Conservation (phyloP, 2,797 vertebrate genomes). For the Hafferia zeledoni region DNA sequence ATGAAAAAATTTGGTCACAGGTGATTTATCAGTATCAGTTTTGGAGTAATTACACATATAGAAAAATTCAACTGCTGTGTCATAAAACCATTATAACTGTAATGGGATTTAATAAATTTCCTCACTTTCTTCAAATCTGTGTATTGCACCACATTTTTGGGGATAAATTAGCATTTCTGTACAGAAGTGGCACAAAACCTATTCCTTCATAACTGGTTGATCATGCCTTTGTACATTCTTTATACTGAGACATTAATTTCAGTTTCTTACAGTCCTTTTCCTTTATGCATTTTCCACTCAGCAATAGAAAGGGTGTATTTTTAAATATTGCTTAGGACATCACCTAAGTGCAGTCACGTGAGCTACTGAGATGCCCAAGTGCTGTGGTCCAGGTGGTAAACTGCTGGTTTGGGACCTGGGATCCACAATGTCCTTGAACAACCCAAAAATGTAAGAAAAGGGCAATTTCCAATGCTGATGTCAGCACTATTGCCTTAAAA, state of each 20-base stretch:
- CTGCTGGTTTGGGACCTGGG: background rate
- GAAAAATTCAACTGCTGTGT: background rate
- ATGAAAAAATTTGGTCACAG: background rate
- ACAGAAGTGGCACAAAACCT: background rate
- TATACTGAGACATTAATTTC: background rate
- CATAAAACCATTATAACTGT: background rate
- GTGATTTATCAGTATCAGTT: background rate
- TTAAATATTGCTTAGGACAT: background rate
- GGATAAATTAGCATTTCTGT: background rate
- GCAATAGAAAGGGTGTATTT: background rate
- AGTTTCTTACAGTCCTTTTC: background rate
- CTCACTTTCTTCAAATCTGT: background rate
- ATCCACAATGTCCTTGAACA: background rate
- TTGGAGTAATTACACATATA: background rate
- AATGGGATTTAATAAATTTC: background rate
- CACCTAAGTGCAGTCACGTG: background rate
- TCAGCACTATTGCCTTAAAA: background rate
- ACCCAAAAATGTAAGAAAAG: background rate
- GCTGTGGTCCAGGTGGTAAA: background rate
- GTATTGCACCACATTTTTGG: background rate
- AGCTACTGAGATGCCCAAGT: background rate
- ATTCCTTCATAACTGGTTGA: background rate
- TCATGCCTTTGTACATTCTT: background rate
- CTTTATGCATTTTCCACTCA: background rate
- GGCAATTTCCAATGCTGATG: background rate